These are phyloP conservation scores for Rhadinocentrus ornatus DNA, from an alignment of 2,797 vertebrate genomes.

Conservation along the genomic window DNA sequence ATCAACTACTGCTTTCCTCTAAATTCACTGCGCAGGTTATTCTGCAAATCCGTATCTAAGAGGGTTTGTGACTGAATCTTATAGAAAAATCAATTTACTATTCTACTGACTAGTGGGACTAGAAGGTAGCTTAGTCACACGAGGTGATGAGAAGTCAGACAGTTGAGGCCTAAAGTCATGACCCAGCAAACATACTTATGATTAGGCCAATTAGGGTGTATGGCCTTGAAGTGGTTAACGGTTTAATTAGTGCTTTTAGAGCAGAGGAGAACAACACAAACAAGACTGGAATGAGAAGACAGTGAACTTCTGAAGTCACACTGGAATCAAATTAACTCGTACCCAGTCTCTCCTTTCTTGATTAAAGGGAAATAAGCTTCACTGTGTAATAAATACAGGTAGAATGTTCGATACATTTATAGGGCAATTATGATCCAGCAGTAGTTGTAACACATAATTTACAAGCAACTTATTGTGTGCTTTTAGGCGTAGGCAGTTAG, in stretches of 20 bases:
- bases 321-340: conserved; percentile 27
- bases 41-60: conserved; percentile 39
- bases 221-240: conserved; percentile 78
- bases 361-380: conserved; percentile 29
- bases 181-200: conserved; percentile 56
- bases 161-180: conserved; percentile 36
- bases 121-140: conserved; percentile 42
- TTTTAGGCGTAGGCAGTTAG: background rate
- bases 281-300: conserved; percentile 43
- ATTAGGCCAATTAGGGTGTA: conserved; percentile 70
- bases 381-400: background rate
- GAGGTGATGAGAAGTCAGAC: conserved; percentile 43
- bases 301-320: conserved; percentile 22
- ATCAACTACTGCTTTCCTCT: conserved; percentile 4
- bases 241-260: conserved; percentile 81
- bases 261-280: conserved; percentile 50
- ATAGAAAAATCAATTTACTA: conserved; percentile 59
- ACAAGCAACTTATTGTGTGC: background rate
- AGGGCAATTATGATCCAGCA: background rate
- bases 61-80: conserved; percentile 38
- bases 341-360: conserved; percentile 17
- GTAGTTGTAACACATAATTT: conserved; percentile 10
- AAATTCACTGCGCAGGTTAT: conserved; percentile 24
- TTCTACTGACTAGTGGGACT: conserved; percentile 55
- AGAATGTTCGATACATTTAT: background rate